phyloP scores from a whole-genome alignment of 23 tunicate species.

The Ascidia mentula region DNA sequence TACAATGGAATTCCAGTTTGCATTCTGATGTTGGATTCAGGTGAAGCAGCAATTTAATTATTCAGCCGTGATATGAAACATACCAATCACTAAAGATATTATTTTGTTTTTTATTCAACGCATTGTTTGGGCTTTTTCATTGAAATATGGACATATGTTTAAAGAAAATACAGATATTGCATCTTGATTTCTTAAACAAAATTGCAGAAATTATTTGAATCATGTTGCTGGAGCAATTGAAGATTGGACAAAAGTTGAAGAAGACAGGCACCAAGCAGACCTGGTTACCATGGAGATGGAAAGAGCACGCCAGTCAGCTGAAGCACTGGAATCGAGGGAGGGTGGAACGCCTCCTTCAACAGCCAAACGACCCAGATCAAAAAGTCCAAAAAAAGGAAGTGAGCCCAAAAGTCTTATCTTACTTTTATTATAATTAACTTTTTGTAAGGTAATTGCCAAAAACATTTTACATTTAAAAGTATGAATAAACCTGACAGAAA shows the following conservation, averaged over 20 bases:
- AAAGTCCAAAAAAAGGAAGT: conserved; percentile 78
- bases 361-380: conserved; percentile 71
- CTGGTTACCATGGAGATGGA: conserved; percentile 59
- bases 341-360: conserved; percentile 49
- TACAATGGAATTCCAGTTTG: conserved; percentile 58
- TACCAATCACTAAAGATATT: neutral
- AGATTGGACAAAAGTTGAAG: conserved; percentile 73
- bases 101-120: neutral
- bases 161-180: neutral
- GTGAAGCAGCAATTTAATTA: too few species aligned
- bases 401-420: neutral
- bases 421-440: neutral
- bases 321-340: neutral
- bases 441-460: neutral
- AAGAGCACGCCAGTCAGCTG: conserved; percentile 23
- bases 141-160: neutral
- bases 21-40: conserved; percentile 96
- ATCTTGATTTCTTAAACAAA: neutral
- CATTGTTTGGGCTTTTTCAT: neutral
- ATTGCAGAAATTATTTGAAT: conserved; percentile 68
- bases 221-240: conserved; percentile 65
- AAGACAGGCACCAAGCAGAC: conserved; percentile 59
- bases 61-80: too few species aligned
- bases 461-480: too few species aligned
- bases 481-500: neutral